Evolutionary conservation across 2,888 invertebrate genomes (phyloP).

Genomic region (Drosophila buzzatii): DNA sequence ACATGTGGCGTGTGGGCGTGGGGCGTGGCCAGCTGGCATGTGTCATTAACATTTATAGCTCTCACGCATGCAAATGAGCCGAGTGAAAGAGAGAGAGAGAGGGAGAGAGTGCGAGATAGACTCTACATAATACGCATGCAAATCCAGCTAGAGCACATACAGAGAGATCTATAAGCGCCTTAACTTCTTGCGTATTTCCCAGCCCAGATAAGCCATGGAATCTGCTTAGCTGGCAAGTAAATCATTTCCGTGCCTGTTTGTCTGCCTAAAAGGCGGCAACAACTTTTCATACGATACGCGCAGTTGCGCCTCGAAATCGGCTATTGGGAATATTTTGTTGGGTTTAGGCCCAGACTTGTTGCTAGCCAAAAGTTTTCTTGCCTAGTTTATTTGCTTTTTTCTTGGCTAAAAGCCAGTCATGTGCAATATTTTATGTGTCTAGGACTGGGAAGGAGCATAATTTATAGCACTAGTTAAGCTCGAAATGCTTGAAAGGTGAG

Average conservation of each 20-base stretch:
- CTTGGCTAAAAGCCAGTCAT: slow-evolving; percentile 61
- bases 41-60: slow-evolving; percentile 3
- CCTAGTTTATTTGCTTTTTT: slow-evolving; percentile 12
- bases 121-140: not conserved
- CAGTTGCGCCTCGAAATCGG: slow-evolving; percentile 48
- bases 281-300: slow-evolving; percentile 49
- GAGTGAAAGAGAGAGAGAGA: too few species aligned
- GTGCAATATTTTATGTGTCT: slow-evolving; percentile 67
- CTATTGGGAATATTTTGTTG: slow-evolving; percentile 8
- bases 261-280: slow-evolving; percentile 67
- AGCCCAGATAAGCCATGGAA: slow-evolving; percentile 2
- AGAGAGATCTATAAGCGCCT: slow-evolving; percentile 12
- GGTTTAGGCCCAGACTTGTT: slow-evolving; percentile 57
- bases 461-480: slow-evolving; percentile 48
- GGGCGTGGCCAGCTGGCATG: slow-evolving; percentile 25
- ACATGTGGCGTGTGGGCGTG: slow-evolving; percentile 1
- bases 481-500: not conserved
- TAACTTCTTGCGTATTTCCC: not conserved
- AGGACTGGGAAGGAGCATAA: slow-evolving; percentile 37
- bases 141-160: slow-evolving; percentile 16
- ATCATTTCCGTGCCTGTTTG: slow-evolving; percentile 50
- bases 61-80: slow-evolving; percentile 29
- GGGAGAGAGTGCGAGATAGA: not conserved
- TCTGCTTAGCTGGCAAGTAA: slow-evolving; percentile 43
- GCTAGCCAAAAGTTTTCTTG: slow-evolving; percentile 31